A percentile compares a stretch with the other conserved stretches of the same genome.
Conservation (phyloP, 2,888 invertebrate species). For the Diplolepis rosae region DNA sequence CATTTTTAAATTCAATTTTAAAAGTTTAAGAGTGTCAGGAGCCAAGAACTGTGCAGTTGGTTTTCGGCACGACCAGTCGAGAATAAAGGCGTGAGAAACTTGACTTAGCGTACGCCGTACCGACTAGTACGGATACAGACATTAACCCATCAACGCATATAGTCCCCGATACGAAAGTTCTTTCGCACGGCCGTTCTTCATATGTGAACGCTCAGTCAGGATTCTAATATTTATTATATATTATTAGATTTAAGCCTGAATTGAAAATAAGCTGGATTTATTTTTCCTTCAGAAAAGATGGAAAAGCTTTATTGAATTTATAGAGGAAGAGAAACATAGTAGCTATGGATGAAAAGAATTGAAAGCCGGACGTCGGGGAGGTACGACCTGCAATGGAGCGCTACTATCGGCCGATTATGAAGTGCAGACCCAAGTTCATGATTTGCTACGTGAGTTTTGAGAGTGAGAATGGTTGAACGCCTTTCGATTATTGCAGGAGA, state of each 20-base stretch:
- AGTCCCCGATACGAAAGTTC: conserved; percentile 62
- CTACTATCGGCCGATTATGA: conserved; percentile 53
- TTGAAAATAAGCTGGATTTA: background rate
- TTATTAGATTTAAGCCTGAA: background rate
- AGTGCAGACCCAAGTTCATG: conserved; percentile 57
- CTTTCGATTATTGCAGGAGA: conserved; percentile 45
- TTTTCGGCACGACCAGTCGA: conserved; percentile 35
- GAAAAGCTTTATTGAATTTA: background rate
- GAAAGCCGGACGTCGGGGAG: conserved; percentile 26
- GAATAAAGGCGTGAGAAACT: conserved; percentile 62
- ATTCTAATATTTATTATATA: conserved; percentile 26
- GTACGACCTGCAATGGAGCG: conserved; percentile 52
- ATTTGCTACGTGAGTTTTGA: conserved; percentile 62
- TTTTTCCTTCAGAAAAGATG: background rate
- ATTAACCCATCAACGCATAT: conserved; percentile 69
- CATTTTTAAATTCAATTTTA: background rate
- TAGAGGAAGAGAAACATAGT: conserved; percentile 20
- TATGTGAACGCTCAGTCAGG: background rate
- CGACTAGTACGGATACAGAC: conserved; percentile 72
- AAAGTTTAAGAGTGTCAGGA: background rate
- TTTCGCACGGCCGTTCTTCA: conserved; percentile 46
- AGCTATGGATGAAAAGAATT: conserved; percentile 17
- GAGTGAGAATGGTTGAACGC: conserved; percentile 63
- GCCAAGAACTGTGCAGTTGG: background rate
- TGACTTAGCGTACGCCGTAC: conserved; percentile 60